Evolutionary conservation across 1,140 invertebrate species (phyloP).

Genomic region (Drosophila ficusphila): DNA sequence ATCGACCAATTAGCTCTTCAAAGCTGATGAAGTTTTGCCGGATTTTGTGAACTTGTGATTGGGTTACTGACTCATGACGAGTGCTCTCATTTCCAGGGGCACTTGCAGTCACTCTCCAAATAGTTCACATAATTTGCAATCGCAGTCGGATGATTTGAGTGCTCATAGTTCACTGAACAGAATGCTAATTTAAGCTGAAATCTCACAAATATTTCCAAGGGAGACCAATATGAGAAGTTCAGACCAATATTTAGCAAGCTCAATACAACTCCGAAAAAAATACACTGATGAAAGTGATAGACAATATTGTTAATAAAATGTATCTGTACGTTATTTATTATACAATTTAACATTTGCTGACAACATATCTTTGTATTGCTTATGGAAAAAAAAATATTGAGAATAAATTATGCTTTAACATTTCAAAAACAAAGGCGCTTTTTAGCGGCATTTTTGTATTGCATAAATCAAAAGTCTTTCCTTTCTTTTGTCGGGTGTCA

Average conservation of each 20-base stretch:
- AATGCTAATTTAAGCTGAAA: constrained; percentile 10
- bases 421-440: no score
- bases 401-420: no score
- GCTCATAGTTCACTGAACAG: constrained; percentile 12
- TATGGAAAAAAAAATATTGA: no score
- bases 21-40: constrained; percentile 29
- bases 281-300: no score
- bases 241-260: neutral
- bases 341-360: no score
- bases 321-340: no score
- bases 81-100: constrained; percentile 6
- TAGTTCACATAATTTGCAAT: constrained; percentile 16
- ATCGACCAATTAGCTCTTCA: constrained; percentile 45
- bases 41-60: constrained; percentile 22
- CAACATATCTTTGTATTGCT: no score
- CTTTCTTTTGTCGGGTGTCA: neutral
- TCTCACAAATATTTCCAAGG: constrained; percentile 6
- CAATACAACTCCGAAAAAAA: neutral
- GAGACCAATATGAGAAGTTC: neutral
- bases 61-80: constrained; percentile 19
- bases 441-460: no score
- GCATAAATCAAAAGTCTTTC: no score
- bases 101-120: constrained; percentile 11
- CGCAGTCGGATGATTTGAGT: constrained; percentile 25
- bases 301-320: no score